Conservation (phyloP, 2,888 invertebrate genomes). For the Bedellia somnulentella region DNA sequence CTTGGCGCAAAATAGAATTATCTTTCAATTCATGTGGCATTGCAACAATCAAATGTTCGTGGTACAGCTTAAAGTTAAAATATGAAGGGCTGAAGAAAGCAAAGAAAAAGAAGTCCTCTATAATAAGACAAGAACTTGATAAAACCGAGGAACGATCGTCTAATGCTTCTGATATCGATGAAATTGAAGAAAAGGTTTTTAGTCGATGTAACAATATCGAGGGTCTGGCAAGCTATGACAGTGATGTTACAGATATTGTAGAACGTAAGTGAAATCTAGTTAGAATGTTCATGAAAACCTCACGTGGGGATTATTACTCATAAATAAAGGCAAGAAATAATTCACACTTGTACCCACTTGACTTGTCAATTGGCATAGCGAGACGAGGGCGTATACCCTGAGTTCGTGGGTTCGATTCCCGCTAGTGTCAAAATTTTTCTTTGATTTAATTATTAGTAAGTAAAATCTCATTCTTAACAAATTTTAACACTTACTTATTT, state of each 20-base stretch:
- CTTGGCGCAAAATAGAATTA: constrained; percentile 5
- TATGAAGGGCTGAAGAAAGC: constrained; percentile 6
- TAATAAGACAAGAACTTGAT: constrained; percentile 4
- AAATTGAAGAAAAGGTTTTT: constrained; percentile 5
- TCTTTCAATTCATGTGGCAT: constrained; percentile 5
- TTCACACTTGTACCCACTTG: too few relatives aligned
- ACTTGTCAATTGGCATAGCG: too few relatives aligned
- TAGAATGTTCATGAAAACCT: too few relatives aligned
- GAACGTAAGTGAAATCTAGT: neutral
- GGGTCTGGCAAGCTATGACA: constrained; percentile 5
- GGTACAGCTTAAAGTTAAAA: constrained; percentile 3
- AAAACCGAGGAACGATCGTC: constrained; percentile 5
- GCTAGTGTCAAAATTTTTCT: too few relatives aligned
- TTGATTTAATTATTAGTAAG: too few relatives aligned
- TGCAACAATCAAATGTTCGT: constrained; percentile 3
- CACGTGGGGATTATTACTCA: too few relatives aligned
- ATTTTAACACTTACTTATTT: neutral
- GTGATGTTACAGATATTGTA: neutral
- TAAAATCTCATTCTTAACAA: too few relatives aligned
- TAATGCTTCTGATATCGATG: constrained; percentile 7
- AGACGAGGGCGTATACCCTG: too few relatives aligned
- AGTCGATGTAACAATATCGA: constrained; percentile 7
- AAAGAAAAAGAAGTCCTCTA: constrained; percentile 4
- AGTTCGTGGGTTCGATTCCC: too few relatives aligned
- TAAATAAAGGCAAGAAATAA: too few relatives aligned